Conservation (phyloP, 2,888 invertebrate species). For the Nudaria mundana region DNA sequence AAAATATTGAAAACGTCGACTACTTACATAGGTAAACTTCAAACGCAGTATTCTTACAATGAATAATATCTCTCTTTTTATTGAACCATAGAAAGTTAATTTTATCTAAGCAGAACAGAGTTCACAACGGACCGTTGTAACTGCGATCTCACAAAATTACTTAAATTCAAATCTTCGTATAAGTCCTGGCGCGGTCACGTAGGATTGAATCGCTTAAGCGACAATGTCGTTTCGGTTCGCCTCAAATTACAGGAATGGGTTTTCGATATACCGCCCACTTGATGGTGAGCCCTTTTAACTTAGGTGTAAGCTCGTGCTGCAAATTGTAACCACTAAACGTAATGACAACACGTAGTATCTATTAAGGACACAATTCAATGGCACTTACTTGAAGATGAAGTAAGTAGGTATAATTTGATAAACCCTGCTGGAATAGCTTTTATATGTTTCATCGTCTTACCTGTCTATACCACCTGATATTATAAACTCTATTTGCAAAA, state of each 20-base stretch:
- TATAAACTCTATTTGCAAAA: too few relatives aligned
- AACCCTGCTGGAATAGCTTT: not conserved
- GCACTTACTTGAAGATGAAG: conserved; percentile 27
- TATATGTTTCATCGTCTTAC: not conserved
- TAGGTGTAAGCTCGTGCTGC: conserved; percentile 42
- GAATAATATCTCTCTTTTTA: too few relatives aligned
- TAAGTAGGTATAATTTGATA: conserved; percentile 11
- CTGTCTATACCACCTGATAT: too few relatives aligned
- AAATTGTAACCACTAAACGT: conserved; percentile 50
- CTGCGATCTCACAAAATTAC: conserved; percentile 47
- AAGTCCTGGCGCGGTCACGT: conserved; percentile 54
- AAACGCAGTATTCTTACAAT: too few relatives aligned
- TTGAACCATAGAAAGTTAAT: too few relatives aligned
- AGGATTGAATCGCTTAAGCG: conserved; percentile 72
- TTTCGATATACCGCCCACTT: conserved; percentile 70
- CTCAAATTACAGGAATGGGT: conserved; percentile 73
- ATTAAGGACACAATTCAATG: conserved; percentile 29
- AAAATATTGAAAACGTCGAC: too few relatives aligned
- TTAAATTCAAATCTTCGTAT: conserved; percentile 65
- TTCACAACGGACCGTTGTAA: conserved; percentile 36
- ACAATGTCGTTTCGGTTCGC: conserved; percentile 66
- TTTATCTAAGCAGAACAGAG: conserved; percentile 24
- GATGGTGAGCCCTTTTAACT: conserved; percentile 54
- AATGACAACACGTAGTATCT: conserved; percentile 43
- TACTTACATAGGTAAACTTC: too few relatives aligned